Base-by-base conservation (phyloP, 2,888 invertebrate species). In the Leptinotarsa peninsularis region DNA sequence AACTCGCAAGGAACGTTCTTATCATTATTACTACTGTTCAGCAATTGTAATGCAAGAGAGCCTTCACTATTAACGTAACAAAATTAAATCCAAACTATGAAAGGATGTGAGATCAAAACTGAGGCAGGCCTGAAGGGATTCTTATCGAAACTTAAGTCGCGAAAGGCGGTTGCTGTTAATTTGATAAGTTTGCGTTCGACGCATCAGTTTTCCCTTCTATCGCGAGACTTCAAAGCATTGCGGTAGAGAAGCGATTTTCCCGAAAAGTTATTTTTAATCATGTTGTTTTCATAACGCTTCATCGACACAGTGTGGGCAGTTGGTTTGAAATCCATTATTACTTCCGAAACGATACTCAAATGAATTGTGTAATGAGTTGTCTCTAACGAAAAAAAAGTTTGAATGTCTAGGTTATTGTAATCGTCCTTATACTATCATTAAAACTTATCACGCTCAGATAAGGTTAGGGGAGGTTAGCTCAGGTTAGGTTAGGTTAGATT, bases 111-210 rank as follows among this genome's bases (percentile, higher is more conserved):
- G 33, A 27, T 27, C 17, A 33, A 33, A n/a, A 27, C 27, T 15
- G n/a, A 15, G 33, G 27, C 17, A 43, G 18, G n/a, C 63, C 63
- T n/a, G 43, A 17, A 33, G 33, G n/a, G 2, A 17, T 33, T 63
- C n/a, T 43, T 17, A 43, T 43, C 43, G 33, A 33, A 27, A 63
- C 58, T 27, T 21, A 23, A 43, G 23, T 15, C 4, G 15, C 21
- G 33, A 63, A 63, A 27, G 27, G 27, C 63, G 63, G 33, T 63
- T 63, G n/a, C 33, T 63, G 13, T 7, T 43, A 63, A 63, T 63
- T 63, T 43, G 33, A 63, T 63, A 63, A 63, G 63, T 63, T 63
- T 63, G 63, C 17, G n/a, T 13, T 33, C 63, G 33, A 5, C 43
- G 63, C 63, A 27, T 33, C 43, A n/a, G 3, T 21, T 63, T 43